These are phyloP conservation scores for Oscheius onirici DNA, from an alignment of 2,888 invertebrate genomes.

Conservation along the genomic window DNA sequence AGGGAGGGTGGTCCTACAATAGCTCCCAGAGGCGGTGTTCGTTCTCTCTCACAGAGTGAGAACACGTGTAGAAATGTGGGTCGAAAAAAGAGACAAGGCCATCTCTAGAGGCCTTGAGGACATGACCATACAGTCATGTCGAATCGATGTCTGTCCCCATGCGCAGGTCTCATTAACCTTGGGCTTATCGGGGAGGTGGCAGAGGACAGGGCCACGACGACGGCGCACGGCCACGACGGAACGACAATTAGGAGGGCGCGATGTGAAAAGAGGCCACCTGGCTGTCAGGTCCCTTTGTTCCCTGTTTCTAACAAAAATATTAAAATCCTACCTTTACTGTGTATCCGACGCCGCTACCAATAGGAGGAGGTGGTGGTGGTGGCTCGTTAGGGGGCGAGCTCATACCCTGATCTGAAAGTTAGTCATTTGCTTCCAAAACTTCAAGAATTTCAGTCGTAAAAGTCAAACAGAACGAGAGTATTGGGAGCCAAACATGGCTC, in stretches of 20 bases:
- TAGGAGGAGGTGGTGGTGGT: conserved; percentile 31
- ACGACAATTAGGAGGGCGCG: conserved; percentile 20
- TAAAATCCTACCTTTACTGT: not conserved
- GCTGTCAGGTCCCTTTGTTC: not conserved
- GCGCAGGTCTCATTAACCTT: conserved; percentile 33
- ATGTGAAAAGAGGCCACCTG: conserved; percentile 10
- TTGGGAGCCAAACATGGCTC: not conserved
- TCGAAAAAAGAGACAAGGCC: not conserved
- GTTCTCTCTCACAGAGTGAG: not conserved
- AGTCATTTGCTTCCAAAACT: not conserved
- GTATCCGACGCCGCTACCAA: not conserved
- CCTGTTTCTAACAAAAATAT: not conserved
- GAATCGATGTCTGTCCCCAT: conserved; percentile 15
- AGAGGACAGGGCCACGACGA: conserved; percentile 3
- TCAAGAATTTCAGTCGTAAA: not conserved
- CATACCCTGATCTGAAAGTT: conserved; percentile 37
- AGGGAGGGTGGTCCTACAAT: not conserved
- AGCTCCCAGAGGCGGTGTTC: not conserved
- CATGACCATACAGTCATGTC: conserved; percentile 5
- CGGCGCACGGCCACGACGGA: too few relatives aligned
- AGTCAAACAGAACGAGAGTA: conserved; percentile 4
- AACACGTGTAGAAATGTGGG: not conserved
- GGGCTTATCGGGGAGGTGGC: conserved; percentile 28
- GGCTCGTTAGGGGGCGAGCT: conserved; percentile 34
- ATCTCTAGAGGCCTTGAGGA: conserved; percentile 13